These are phyloP conservation scores for Mastigias papua DNA, from an alignment of 30 jellyfish, hydroid and myxozoan species.

Conservation along the genomic window DNA sequence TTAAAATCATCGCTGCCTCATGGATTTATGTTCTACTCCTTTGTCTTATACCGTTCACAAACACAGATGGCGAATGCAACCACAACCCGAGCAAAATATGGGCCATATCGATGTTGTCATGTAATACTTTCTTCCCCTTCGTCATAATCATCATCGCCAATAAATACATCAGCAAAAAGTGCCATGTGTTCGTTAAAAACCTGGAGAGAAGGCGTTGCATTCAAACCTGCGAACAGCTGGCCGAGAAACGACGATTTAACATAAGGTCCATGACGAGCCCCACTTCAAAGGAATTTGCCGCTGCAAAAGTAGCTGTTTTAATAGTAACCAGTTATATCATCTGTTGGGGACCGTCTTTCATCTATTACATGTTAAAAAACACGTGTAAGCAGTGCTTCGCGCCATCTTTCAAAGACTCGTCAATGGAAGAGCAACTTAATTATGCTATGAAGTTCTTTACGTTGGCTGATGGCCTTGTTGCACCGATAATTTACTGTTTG, in stretches of 20 bases:
- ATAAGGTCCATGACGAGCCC: background rate
- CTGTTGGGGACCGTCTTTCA: slow-evolving; percentile 97
- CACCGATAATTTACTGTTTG: slow-evolving; percentile 92
- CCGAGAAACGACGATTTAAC: background rate
- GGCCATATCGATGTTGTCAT: slow-evolving; percentile 78
- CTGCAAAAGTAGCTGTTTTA: slow-evolving; percentile 72
- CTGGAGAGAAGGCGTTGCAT: background rate
- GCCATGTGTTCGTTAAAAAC: slow-evolving; percentile 5
- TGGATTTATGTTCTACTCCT: slow-evolving; percentile 80
- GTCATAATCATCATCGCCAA: slow-evolving; percentile 43
- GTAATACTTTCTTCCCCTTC: slow-evolving; percentile 86
- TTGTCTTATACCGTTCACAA: slow-evolving; percentile 81
- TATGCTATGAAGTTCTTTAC: slow-evolving; percentile 84
- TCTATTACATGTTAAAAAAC: slow-evolving; percentile 65
- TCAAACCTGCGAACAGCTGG: background rate
- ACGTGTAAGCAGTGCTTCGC: slow-evolving; percentile 78
- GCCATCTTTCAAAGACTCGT: slow-evolving; percentile 57
- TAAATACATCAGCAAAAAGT: slow-evolving; percentile 28
- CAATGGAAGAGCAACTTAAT: slow-evolving; percentile 58
- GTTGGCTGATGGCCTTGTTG: slow-evolving; percentile 87
- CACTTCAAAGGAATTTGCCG: slow-evolving; percentile 24
- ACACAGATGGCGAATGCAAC: slow-evolving; percentile 23
- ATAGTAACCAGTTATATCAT: slow-evolving; percentile 69
- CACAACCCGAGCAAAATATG: slow-evolving; percentile 79
- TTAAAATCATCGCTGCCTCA: slow-evolving; percentile 26